Evolutionary conservation across 1,140 invertebrate species (phyloP).

Genomic region (Liolophura sinensis): DNA sequence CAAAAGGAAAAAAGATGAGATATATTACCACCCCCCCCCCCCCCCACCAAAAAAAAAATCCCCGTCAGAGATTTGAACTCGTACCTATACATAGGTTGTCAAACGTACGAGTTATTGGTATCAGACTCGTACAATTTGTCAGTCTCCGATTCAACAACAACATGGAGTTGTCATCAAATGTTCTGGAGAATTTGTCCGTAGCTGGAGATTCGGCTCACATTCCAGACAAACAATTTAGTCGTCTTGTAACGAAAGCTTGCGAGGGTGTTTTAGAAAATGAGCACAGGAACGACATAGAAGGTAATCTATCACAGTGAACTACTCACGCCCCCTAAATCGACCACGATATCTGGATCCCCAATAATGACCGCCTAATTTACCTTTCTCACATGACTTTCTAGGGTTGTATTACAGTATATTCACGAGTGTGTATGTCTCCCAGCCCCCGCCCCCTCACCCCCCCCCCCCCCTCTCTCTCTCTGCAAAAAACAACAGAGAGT

Average conservation of each 20-base stretch:
- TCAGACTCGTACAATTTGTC: no score
- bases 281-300: conserved; percentile 25
- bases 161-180: conserved; percentile 34
- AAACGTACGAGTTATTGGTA: no score
- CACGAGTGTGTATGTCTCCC: background rate
- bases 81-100: no score
- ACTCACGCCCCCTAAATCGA: background rate
- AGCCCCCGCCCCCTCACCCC: no score
- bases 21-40: no score
- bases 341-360: background rate
- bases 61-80: no score
- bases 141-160: no score
- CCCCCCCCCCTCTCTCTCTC: background rate
- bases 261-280: conserved; percentile 28
- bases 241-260: conserved; percentile 30
- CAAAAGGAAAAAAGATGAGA: no score
- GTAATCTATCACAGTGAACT: conserved; percentile 8
- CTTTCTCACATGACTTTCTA: background rate
- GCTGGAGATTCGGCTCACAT: conserved; percentile 37
- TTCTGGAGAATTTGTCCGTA: conserved; percentile 33
- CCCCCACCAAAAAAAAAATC: no score
- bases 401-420: background rate
- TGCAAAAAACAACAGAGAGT: no score
- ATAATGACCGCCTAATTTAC: background rate
- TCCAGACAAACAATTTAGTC: conserved; percentile 34